Percentiles rank a stretch among this genome's conserved stretches.
phyloP scores from a whole-genome alignment of 2,113 vertebrate genomes.

The Bufo gargarizans region DNA sequence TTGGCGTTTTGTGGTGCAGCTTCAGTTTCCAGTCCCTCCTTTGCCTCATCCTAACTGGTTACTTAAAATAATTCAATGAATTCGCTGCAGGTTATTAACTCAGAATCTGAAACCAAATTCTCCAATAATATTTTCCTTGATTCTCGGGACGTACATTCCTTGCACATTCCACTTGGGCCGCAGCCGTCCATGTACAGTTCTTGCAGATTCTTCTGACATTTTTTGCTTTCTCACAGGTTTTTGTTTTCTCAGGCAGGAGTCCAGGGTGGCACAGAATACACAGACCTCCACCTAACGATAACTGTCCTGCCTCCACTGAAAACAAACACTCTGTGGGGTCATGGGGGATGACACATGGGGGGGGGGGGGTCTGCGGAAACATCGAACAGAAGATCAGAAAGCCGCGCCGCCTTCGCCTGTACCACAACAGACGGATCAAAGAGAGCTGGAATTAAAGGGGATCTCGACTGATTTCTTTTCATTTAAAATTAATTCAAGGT shows the following conservation, averaged over 20 bases:
- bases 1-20: background rate
- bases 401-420: background rate
- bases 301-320: background rate
- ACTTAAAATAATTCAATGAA: background rate
- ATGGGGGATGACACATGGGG: background rate
- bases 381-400: background rate
- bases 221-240: background rate
- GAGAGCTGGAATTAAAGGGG: background rate
- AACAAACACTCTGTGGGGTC: background rate
- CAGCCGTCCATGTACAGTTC: background rate
- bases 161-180: conserved; percentile 21
- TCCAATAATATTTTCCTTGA: conserved; percentile 12
- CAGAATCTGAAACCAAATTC: conserved; percentile 18
- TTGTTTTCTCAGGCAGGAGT: background rate
- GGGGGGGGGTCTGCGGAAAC: background rate
- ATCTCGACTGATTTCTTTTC: background rate
- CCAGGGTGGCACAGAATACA: background rate
- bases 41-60: background rate
- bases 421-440: background rate
- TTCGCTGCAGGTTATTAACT: background rate
- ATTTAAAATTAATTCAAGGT: background rate
- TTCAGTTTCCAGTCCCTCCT: background rate
- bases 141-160: background rate
- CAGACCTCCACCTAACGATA: conserved; percentile 14
- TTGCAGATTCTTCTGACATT: background rate